phyloP scores from a whole-genome alignment of 2,797 vertebrate species.

The Parauchenoglanis punctatus region DNA sequence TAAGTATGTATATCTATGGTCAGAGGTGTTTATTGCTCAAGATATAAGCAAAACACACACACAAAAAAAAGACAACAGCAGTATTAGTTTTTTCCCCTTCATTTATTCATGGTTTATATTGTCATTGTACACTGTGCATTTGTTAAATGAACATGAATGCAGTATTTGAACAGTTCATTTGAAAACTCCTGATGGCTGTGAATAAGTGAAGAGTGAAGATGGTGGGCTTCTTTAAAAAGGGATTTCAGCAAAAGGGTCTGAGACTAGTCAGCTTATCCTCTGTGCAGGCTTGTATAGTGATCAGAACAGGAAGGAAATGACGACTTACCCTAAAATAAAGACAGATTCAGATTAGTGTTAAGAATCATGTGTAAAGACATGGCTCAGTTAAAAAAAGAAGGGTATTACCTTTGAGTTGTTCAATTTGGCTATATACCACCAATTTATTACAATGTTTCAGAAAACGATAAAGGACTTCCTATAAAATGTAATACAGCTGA shows the following conservation, averaged over 20 bases:
- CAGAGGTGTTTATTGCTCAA: neutral
- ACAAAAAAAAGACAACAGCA: neutral
- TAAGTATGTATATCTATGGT: neutral
- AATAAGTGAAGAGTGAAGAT: slow-evolving; percentile 1
- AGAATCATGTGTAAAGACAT: slow-evolving; percentile 12
- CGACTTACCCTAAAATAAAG: slow-evolving; percentile 63
- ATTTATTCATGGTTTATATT: slow-evolving; percentile 42
- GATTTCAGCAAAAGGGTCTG: slow-evolving; percentile 26
- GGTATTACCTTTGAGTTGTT: slow-evolving; percentile 61
- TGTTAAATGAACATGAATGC: neutral
- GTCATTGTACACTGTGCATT: slow-evolving; percentile 33
- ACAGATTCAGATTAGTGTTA: slow-evolving; percentile 39
- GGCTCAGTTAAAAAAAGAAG: slow-evolving; percentile 36
- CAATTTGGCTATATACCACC: slow-evolving; percentile 52
- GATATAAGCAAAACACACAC: neutral
- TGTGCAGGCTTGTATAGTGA: slow-evolving; percentile 11
- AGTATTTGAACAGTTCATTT: slow-evolving; percentile 18
- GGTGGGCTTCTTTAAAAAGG: slow-evolving; percentile 22
- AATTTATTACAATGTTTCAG: slow-evolving; percentile 36
- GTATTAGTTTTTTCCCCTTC: neutral
- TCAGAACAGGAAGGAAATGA: slow-evolving; percentile 38
- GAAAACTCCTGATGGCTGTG: neutral
- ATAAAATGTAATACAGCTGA: slow-evolving; percentile 6
- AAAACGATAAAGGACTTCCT: neutral
- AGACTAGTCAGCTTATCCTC: slow-evolving; percentile 12